A percentile compares a stretch with the other conserved stretches of the same genome.
phyloP scores from a whole-genome alignment of 2,113 vertebrate species.

The Grammomys dolichurus region DNA sequence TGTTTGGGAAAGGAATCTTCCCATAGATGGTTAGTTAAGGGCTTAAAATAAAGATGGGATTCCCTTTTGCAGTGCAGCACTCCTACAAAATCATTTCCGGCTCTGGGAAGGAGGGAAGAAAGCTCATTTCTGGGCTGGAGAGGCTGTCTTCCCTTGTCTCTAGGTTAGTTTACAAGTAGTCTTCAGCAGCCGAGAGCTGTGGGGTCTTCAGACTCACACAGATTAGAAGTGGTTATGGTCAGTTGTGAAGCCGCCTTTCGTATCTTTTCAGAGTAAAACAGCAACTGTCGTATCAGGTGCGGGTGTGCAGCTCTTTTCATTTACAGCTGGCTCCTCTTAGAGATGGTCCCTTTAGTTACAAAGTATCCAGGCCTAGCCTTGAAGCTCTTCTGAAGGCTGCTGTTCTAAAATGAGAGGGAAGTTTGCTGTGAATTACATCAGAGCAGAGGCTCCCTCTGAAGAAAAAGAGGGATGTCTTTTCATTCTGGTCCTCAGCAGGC shows the following conservation, averaged over 20 bases:
- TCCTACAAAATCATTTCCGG: not conserved
- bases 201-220: conserved; percentile 7
- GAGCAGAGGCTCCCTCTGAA: not conserved
- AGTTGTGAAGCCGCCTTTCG: conserved; percentile 50
- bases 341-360: not conserved
- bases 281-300: not conserved
- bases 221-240: conserved; percentile 17
- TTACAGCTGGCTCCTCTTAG: conserved; percentile 14
- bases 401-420: not conserved
- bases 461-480: not conserved
- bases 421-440: not conserved
- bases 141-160: not conserved
- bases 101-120: not conserved
- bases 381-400: not conserved
- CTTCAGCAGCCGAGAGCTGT: not conserved
- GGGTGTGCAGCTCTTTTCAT: not conserved
- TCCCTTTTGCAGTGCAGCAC: not conserved
- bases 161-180: not conserved
- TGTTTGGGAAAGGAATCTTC: not conserved
- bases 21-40: not conserved
- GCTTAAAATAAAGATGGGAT: not conserved
- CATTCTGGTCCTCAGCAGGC: not conserved
- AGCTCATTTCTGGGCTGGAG: not conserved
- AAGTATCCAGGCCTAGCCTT: not conserved
- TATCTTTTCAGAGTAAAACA: not conserved